Evolutionary conservation across 2,113 vertebrate genomes (phyloP).

Genomic region (Nycticryphes semicollaris): DNA sequence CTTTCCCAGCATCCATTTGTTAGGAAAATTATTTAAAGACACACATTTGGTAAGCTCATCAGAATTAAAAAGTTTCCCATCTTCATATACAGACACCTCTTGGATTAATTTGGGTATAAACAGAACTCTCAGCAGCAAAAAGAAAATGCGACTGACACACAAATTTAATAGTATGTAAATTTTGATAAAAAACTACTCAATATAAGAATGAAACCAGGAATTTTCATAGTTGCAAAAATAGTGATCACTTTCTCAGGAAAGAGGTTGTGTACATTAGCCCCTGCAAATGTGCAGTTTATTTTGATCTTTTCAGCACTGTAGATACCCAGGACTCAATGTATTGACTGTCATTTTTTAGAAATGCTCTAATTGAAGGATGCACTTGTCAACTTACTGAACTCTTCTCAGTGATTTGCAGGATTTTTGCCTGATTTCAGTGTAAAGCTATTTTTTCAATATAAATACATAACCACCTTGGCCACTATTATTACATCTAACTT

Average conservation of each 20-base stretch:
- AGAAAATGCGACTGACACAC: background rate
- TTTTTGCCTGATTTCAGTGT: background rate
- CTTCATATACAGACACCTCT: background rate
- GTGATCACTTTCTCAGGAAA: background rate
- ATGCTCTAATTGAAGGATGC: background rate
- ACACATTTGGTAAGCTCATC: background rate
- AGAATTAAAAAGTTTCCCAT: background rate
- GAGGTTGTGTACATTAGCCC: background rate
- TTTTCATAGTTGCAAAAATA: background rate
- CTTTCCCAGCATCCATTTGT: background rate
- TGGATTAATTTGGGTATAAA: background rate
- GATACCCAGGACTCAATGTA: background rate
- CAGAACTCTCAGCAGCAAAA: background rate
- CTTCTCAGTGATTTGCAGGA: background rate
- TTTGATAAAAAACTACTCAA: background rate
- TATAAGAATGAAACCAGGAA: background rate
- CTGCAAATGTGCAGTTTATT: background rate
- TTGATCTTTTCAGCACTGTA: background rate
- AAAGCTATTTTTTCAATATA: background rate
- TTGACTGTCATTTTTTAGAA: background rate
- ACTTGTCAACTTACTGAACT: background rate
- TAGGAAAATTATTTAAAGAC: background rate
- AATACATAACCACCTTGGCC: background rate
- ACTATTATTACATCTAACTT: background rate
- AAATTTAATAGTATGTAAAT: background rate